Base-by-base conservation (phyloP, 2,888 invertebrate genomes). In the Oxyscelio sp. region DNA sequence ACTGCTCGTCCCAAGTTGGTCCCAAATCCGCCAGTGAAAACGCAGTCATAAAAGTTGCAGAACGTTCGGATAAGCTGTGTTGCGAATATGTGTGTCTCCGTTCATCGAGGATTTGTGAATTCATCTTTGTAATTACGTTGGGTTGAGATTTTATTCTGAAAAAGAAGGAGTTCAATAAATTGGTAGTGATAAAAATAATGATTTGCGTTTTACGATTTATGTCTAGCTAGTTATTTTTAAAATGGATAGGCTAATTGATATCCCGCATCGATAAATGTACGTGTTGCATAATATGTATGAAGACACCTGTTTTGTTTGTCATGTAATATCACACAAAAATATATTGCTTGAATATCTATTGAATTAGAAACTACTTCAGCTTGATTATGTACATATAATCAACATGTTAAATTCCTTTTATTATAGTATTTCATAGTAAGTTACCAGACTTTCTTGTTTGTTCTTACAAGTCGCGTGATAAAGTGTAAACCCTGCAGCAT, bases 21-120 rank as follows among this genome's bases (percentile, higher is more conserved):
- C 34, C 50, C 8, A 56, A 58, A 71, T 45, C 31, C 21, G 22
- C 71, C 52, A 65, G 71, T 54, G 66, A 59, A 83, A 87, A 74
- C 85, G 89, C 88, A 88, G 90, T 91, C 90, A 88, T 90, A 90
- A 89, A 90, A 90, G 90, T 85, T 87, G 85, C 84, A 82, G 59
- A 84, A 9, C 34, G 34, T 4, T 34, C 11, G 11, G 2, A 8
- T 34, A 34, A 34, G 34, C 11, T 34, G 34, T n/a, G n/a, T n/a
- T n/a, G n/a, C n/a, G n/a, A n/a, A n/a, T n/a, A n/a, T n/a, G n/a
- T n/a, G n/a, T n/a, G n/a, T n/a, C n/a, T n/a, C n/a, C n/a, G n/a
- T n/a, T n/a, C n/a, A n/a, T n/a, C n/a, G n/a, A n/a, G n/a, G n/a
- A n/a, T n/a, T n/a, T n/a, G n/a, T n/a, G n/a, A n/a, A n/a, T n/a